Evolutionary conservation across 2,888 invertebrate genomes (phyloP).

Genomic region (Leptura quadrifasciata): DNA sequence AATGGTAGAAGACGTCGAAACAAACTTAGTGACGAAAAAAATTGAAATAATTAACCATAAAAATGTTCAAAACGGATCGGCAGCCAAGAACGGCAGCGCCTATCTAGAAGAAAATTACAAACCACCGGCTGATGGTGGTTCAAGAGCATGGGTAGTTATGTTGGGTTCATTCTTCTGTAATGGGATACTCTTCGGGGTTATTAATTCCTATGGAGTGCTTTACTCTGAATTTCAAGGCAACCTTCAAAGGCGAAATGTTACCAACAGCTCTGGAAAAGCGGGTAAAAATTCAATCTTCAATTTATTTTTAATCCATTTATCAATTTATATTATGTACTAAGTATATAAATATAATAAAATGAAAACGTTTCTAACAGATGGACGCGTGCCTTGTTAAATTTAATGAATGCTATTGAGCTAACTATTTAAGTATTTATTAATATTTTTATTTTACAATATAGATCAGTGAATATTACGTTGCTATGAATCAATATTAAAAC

Average conservation of each 20-base stretch:
- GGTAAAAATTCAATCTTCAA: conserved; percentile 14
- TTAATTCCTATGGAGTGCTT: conserved; percentile 91
- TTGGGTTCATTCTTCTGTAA: conserved; percentile 91
- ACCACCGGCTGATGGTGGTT: conserved; percentile 84
- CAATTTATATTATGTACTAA: too few relatives aligned
- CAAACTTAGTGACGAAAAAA: conserved; percentile 44
- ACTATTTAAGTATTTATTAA: conserved; percentile 4
- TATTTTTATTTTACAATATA: conserved; percentile 29
- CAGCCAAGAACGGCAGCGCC: background rate
- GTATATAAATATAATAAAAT: background rate
- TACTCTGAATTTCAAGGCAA: conserved; percentile 82
- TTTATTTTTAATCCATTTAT: too few relatives aligned
- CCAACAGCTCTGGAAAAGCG: conserved; percentile 77
- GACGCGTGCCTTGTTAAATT: conserved; percentile 28
- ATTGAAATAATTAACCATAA: conserved; percentile 38
- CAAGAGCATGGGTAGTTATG: conserved; percentile 88
- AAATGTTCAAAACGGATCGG: conserved; percentile 45
- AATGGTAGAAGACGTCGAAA: conserved; percentile 58
- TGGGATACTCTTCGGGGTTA: conserved; percentile 92
- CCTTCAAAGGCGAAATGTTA: conserved; percentile 79
- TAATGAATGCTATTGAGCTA: conserved; percentile 29
- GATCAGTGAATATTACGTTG: background rate
- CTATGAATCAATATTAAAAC: conserved; percentile 5
- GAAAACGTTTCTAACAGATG: background rate
- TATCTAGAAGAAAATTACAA: conserved; percentile 32